Evolutionary conservation across 1,140 invertebrate species (phyloP).

Genomic region (Zaprionus lachaisei): DNA sequence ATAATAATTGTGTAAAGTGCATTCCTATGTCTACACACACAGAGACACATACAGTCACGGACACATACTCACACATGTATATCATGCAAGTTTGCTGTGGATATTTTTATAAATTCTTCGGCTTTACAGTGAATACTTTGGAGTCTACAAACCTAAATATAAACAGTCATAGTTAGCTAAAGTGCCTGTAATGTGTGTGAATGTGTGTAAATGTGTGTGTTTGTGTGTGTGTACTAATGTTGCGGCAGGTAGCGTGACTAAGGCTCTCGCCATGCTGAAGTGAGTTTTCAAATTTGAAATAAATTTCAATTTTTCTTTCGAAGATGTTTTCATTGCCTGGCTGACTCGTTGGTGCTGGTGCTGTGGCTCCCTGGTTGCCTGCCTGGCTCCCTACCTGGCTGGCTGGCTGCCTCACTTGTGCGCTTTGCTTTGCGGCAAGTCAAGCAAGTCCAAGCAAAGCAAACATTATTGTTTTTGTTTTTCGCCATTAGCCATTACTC

Average conservation of each 20-base stretch:
- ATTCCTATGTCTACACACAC: neutral
- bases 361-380: neutral
- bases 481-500: slow-evolving; percentile 17
- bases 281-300: slow-evolving; percentile 77
- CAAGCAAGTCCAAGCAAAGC: slow-evolving; percentile 49
- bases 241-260: slow-evolving; percentile 75
- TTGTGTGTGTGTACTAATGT: slow-evolving; percentile 6
- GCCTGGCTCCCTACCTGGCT: neutral
- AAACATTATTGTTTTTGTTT: slow-evolving; percentile 33
- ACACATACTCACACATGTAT: neutral
- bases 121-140: slow-evolving; percentile 6
- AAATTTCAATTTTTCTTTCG: slow-evolving; percentile 68
- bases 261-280: slow-evolving; percentile 76
- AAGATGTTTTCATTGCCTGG: slow-evolving; percentile 40
- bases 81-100: slow-evolving; percentile 22
- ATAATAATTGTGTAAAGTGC: slow-evolving; percentile 21
- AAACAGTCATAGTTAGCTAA: slow-evolving; percentile 17
- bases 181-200: neutral
- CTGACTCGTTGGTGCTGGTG: neutral
- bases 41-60: neutral
- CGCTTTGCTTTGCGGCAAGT: slow-evolving; percentile 56
- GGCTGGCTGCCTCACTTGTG: slow-evolving; percentile 6
- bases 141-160: slow-evolving; percentile 39
- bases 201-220: slow-evolving; percentile 22
- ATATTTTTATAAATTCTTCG: slow-evolving; percentile 40